A percentile compares a stretch with the other conserved stretches of the same genome.
Conservation (phyloP, 64 coral and sea anemone genomes). For the Anthopleura sola region DNA sequence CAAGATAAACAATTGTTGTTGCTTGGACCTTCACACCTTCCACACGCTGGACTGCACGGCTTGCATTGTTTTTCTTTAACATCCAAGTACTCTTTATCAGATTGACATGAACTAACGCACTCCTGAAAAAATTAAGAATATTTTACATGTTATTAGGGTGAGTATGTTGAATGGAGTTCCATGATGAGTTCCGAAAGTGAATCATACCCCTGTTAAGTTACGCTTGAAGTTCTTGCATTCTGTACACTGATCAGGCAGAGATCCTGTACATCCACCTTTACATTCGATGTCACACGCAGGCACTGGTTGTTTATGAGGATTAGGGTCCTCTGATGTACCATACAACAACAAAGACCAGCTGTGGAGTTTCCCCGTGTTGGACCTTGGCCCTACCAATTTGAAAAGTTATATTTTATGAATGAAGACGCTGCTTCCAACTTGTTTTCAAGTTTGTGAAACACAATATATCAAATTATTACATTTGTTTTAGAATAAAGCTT, state of each 20-base stretch:
- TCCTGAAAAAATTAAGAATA: conserved; percentile 21
- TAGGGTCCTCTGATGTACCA: conserved; percentile 68
- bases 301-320: conserved; percentile 55
- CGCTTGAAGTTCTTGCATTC: conserved; percentile 75
- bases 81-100: conserved; percentile 49
- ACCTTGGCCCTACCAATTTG: neutral
- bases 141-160: neutral
- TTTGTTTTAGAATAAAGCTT: no score
- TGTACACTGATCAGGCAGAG: conserved; percentile 66
- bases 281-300: conserved; percentile 85
- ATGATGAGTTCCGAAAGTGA: neutral
- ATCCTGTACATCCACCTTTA: conserved; percentile 77
- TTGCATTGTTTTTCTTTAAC: conserved; percentile 49
- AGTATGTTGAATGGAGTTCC: neutral
- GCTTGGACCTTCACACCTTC: conserved; percentile 65
- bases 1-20: conserved; percentile 72
- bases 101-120: conserved; percentile 67
- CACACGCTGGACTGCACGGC: conserved; percentile 63
- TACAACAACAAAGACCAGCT: conserved; percentile 73
- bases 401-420: neutral
- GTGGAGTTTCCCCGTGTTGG: conserved; percentile 51
- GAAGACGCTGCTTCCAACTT: no score
- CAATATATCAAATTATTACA: no score
- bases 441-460: no score
- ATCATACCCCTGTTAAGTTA: conserved; percentile 62